These are phyloP conservation scores for Ptychodera flava DNA, from an alignment of 35 echinoderm and acorn worm species.

Conservation along the genomic window DNA sequence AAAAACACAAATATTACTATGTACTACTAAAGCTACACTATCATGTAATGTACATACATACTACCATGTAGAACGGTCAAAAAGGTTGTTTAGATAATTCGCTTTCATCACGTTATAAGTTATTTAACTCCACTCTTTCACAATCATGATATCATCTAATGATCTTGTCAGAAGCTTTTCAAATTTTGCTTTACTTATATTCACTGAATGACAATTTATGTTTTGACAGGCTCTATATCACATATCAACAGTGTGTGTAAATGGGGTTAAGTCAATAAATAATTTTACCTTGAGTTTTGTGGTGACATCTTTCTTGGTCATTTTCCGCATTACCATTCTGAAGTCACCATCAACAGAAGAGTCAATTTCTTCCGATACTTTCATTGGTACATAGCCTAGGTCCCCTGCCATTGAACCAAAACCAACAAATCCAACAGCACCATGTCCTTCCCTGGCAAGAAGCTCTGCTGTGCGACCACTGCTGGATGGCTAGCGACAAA, in stretches of 20 bases:
- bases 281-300: constrained; percentile 87
- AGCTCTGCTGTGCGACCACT: constrained; percentile 84
- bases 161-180: too few species aligned
- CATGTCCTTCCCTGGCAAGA: constrained; percentile 64
- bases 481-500: constrained; percentile 57
- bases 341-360: constrained; percentile 59
- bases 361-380: constrained; percentile 52
- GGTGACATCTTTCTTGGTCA: constrained; percentile 85
- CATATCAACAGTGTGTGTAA: too few species aligned
- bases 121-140: too few species aligned
- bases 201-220: too few species aligned
- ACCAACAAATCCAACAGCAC: constrained; percentile 64
- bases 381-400: constrained; percentile 67
- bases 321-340: constrained; percentile 71
- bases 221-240: too few species aligned
- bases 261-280: too few species aligned
- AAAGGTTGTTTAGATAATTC: too few species aligned
- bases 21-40: background rate
- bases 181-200: too few species aligned
- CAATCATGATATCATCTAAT: too few species aligned
- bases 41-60: too few species aligned
- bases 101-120: too few species aligned
- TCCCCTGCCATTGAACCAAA: constrained; percentile 77
- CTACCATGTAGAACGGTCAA: too few species aligned
- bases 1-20: background rate